Percentiles rank a stretch among this genome's conserved stretches.
phyloP scores from a whole-genome alignment of 2,797 vertebrate species.

The Pseudomugil tenellus region DNA sequence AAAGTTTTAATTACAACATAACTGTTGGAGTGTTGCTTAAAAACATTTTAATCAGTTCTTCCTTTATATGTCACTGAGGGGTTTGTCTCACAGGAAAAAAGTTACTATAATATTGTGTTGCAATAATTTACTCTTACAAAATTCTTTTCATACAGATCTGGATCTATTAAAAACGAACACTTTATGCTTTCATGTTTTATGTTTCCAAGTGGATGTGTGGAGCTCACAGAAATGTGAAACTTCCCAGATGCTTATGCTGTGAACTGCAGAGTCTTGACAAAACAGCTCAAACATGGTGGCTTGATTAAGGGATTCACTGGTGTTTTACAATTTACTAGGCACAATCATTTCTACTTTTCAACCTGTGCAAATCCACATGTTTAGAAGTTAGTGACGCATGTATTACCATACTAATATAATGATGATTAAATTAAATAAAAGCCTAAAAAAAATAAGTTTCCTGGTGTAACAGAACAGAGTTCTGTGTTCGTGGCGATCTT shows the following conservation, averaged over 20 bases:
- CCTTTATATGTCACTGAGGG: too few relatives aligned
- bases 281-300: not conserved
- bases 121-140: not conserved
- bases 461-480: too few relatives aligned
- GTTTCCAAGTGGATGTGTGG: not conserved
- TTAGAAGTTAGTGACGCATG: not conserved
- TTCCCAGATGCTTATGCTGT: not conserved
- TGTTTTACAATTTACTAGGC: too few relatives aligned
- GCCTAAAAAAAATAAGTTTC: too few relatives aligned
- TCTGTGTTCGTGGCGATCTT: conserved; percentile 4
- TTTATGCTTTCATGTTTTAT: not conserved
- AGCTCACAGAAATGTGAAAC: not conserved
- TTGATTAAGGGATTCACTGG: not conserved
- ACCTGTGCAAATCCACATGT: not conserved
- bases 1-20: not conserved
- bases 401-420: not conserved
- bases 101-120: not conserved
- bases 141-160: not conserved
- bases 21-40: too few relatives aligned
- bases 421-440: too few relatives aligned
- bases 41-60: too few relatives aligned
- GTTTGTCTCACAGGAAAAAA: not conserved
- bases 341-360: not conserved
- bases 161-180: not conserved
- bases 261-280: not conserved